Evolutionary conservation across 2,797 vertebrate species (phyloP).

Genomic region (Intellagama lesueurii): DNA sequence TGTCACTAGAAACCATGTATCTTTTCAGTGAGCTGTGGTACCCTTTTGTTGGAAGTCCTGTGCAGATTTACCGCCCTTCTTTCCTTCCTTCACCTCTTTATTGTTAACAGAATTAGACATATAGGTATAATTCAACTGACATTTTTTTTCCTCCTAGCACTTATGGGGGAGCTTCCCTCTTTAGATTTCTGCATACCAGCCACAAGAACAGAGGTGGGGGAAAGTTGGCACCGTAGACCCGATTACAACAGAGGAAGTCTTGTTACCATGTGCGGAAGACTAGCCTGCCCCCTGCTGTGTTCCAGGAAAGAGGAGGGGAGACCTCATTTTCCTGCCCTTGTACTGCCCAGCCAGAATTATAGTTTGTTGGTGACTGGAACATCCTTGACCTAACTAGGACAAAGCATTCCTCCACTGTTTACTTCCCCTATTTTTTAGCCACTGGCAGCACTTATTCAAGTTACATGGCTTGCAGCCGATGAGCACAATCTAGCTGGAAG

Average conservation of each 20-base stretch:
- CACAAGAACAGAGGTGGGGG: not conserved
- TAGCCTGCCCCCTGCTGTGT: not conserved
- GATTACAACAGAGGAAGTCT: not conserved
- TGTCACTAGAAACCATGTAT: too few species aligned
- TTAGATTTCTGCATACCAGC: not conserved
- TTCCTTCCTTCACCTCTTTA: too few species aligned
- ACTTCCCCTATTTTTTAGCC: not conserved
- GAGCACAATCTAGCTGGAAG: not conserved
- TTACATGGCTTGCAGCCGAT: not conserved
- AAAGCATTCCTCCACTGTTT: not conserved
- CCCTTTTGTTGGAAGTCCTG: not conserved
- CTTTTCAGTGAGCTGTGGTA: not conserved
- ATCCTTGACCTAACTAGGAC: slow-evolving; percentile 19
- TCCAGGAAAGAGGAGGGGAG: not conserved
- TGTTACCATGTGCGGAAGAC: not conserved
- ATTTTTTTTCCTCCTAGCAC: not conserved
- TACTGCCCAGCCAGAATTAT: not conserved
- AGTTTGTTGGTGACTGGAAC: not conserved
- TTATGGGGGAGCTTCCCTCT: too few species aligned
- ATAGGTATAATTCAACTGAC: not conserved
- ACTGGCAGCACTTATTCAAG: not conserved
- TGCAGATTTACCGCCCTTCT: too few species aligned
- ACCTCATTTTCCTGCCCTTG: not conserved
- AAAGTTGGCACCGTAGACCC: not conserved
- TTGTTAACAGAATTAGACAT: not conserved